phyloP scores from a whole-genome alignment of 2,888 invertebrate species.

The Pollenia angustigena region DNA sequence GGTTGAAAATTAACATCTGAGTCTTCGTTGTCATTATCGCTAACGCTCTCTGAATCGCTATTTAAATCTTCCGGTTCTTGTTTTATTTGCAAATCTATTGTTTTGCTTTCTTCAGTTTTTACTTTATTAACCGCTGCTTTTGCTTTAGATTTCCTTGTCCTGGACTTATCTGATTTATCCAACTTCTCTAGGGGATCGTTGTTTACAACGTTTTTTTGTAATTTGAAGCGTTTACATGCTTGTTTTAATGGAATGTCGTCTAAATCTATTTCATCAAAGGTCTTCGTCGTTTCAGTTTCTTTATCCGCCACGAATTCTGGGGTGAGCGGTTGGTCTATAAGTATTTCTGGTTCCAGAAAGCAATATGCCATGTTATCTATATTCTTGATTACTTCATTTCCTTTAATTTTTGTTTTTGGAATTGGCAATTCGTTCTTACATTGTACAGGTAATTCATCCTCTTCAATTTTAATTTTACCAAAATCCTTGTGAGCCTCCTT shows the following conservation, averaged over 20 bases:
- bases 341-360: slow-evolving; percentile 50
- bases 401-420: background rate
- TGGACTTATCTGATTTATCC: background rate
- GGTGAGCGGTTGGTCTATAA: slow-evolving; percentile 29
- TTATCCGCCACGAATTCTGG: background rate
- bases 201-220: background rate
- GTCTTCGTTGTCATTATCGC: background rate
- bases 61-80: background rate
- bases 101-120: background rate
- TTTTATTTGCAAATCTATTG: slow-evolving; percentile 4
- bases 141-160: background rate
- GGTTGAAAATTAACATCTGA: background rate
- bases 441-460: background rate
- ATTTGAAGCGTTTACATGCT: background rate
- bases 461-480: slow-evolving; percentile 74
- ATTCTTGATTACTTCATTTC: background rate
- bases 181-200: slow-evolving; percentile 44
- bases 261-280: background rate
- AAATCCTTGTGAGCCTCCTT: slow-evolving; percentile 76
- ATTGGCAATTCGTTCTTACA: slow-evolving; percentile 20
- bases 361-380: slow-evolving; percentile 23
- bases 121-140: background rate
- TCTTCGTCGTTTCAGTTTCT: background rate
- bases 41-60: slow-evolving; percentile 4
- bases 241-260: slow-evolving; percentile 11